Percentiles rank a stretch among this genome's conserved stretches.
Conservation (phyloP, 2,888 invertebrate species). For the Temnothorax ravouxi region DNA sequence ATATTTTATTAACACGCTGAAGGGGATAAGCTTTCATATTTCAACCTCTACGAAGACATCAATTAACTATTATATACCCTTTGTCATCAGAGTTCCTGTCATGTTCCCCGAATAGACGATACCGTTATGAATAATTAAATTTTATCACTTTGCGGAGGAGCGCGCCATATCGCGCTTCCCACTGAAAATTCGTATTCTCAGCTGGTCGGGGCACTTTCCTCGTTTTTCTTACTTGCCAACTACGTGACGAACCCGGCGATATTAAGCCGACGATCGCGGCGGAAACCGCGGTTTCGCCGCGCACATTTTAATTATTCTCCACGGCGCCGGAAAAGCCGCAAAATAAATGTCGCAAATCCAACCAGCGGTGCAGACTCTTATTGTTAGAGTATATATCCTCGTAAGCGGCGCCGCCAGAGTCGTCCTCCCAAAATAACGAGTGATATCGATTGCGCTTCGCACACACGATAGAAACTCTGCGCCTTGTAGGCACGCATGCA, state of each 20-base stretch:
- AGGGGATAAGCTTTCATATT: constrained; percentile 33
- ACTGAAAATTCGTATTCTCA: constrained; percentile 54
- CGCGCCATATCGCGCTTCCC: not conserved
- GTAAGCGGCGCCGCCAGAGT: constrained; percentile 16
- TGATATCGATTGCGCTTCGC: constrained; percentile 63
- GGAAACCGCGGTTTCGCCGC: constrained; percentile 43
- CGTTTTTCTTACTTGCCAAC: constrained; percentile 58
- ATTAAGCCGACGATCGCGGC: constrained; percentile 51
- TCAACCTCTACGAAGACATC: constrained; percentile 35
- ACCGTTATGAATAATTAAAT: constrained; percentile 59
- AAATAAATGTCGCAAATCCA: constrained; percentile 55
- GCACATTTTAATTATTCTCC: constrained; percentile 59
- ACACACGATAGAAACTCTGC: constrained; percentile 46
- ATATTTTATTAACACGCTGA: constrained; percentile 22
- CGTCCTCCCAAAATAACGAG: constrained; percentile 59
- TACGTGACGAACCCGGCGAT: constrained; percentile 51
- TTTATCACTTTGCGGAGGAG: constrained; percentile 51
- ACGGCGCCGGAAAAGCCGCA: not conserved
- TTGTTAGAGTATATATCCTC: constrained; percentile 4
- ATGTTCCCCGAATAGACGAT: constrained; percentile 53
- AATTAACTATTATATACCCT: constrained; percentile 54
- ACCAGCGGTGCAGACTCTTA: constrained; percentile 9
- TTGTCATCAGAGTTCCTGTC: constrained; percentile 53
- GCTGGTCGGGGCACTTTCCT: constrained; percentile 36
- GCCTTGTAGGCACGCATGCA: constrained; percentile 63